Percentiles rank a stretch among this genome's conserved stretches.
phyloP scores from a whole-genome alignment of 2,888 invertebrate species.

The Eupithecia pulchellata region DNA sequence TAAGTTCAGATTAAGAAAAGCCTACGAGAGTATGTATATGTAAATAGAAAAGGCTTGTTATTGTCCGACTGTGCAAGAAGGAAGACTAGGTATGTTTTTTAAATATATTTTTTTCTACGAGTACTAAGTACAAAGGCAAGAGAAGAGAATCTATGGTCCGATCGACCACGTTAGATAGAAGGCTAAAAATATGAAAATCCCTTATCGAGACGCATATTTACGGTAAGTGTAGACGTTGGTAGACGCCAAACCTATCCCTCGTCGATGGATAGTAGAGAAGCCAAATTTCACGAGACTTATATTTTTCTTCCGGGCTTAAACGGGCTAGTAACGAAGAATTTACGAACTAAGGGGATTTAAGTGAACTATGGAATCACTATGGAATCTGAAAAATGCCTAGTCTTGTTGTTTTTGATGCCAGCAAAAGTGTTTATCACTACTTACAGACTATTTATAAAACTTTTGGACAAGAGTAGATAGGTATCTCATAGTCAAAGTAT shows the following conservation, averaged over 20 bases:
- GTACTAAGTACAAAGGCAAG: conserved; percentile 5
- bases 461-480: neutral
- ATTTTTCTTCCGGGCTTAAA: conserved; percentile 34
- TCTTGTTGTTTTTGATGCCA: neutral
- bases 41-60: too few relatives aligned
- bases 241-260: conserved; percentile 45
- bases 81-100: too few relatives aligned
- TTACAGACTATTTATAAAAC: neutral
- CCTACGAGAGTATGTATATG: too few relatives aligned
- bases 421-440: neutral
- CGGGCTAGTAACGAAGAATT: conserved; percentile 10
- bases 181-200: conserved; percentile 29
- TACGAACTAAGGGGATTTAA: conserved; percentile 17
- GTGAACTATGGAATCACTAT: neutral
- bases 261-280: conserved; percentile 37
- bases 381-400: neutral
- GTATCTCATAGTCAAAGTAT: neutral
- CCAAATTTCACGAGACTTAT: conserved; percentile 42
- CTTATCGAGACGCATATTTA: conserved; percentile 39
- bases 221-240: conserved; percentile 37
- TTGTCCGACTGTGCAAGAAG: too few relatives aligned
- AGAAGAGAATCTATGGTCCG: neutral
- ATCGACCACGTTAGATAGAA: conserved; percentile 9
- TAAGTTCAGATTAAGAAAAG: too few relatives aligned
- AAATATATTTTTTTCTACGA: too few relatives aligned